Evolutionary conservation across 1,140 invertebrate genomes (phyloP), one percentile per base, ranked within the genome.

Genomic region (Drosophila sulfurigaster): DNA sequence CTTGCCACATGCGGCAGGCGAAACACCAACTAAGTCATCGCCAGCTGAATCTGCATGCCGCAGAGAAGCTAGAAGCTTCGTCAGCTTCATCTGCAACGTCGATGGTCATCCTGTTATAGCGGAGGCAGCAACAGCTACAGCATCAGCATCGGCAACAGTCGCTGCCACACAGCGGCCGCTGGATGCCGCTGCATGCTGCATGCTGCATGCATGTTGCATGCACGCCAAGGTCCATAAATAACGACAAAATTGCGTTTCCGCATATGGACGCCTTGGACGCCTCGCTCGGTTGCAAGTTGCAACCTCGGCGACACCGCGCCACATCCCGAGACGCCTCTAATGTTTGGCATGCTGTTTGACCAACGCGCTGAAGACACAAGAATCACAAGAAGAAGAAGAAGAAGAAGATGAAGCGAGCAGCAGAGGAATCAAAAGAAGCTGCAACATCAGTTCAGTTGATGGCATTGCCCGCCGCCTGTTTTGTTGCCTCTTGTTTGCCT

Each of bases 231-330:
- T 91, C 89, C 89, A 91, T 91, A 91, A 91, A 91, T 91, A 91
- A 91, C 89, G 89, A 91, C 89, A 91, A 91, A 91, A 91, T 91
- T 91, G 89, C 89, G 85, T 91, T 91, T 91, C 89, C 89, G 89
- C 89, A 88, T 91, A 89, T 89, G 54, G 71, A 58, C 78, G 62
- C 58, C 68, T 58, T 64, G 65, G 64, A 68, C 74, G 60, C 35
- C 35, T 38, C 35, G 7, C 46, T 48, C 7, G 15, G 13, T 15
- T 48, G 45, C 45, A 15, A 8, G 13, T 48, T 3, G 15, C 13
- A 8, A 48, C 38, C 7, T 10, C 38, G 8, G 38, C 11, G 38
- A 41, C 38, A 41, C 38, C 8, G 8, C 38, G 38, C 38, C 3
- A 15, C 46, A 20, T 15, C 60, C 8, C 30, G 15, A 30, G 68